Base-by-base conservation (phyloP, 2,797 vertebrate genomes). In the Acropternis orthonyx region DNA sequence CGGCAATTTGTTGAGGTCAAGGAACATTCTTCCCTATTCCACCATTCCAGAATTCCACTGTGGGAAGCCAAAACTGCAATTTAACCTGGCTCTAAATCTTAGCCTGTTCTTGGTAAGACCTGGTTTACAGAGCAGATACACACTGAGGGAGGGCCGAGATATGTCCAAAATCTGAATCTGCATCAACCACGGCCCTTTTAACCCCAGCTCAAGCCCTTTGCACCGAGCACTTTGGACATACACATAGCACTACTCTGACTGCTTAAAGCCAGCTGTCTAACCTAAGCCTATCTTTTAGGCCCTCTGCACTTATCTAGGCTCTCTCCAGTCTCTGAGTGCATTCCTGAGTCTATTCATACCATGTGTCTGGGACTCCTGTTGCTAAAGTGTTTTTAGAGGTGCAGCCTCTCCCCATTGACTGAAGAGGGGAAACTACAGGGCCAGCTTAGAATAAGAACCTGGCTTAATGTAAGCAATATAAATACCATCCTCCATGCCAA, bases 1-100 rank as follows among this genome's bases (percentile, higher is more conserved):
- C 0, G 0, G 36, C 51, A 51, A 7, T 14, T 26, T 22, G 22
- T 5, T 20, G 41, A 4, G 1, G 20, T 20, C 55, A 51, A 62
- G 24, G 21, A 72, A 41, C 1, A 0, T 54, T 14, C 24, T 46
- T 6, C 32, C 11, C 28, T 20, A 9, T 63, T 14, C 26, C 73
- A 71, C 28, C 17, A 32, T 36, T n/a, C 27, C 44, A 44, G 26
- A 48, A 22, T 4, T 28, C 8, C 54, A n/a, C 4, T 0, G 0
- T 4, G 17, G 65, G 10, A 61, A 68, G 15, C 71, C 67, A 62
- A 65, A 89, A 13, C 39, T 58, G 24, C 32, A 44, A 15, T 27
- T 71, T 20, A 48, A 9, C 48, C 36, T 51, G 34, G 22, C 20
- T 51, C 8, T 52, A 43, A 9, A 9, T 26, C 30, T 56, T 8